Evolutionary conservation across 2,113 vertebrate genomes (phyloP), one percentile per base, ranked within the genome.

Genomic region (Prunella fulvescens): DNA sequence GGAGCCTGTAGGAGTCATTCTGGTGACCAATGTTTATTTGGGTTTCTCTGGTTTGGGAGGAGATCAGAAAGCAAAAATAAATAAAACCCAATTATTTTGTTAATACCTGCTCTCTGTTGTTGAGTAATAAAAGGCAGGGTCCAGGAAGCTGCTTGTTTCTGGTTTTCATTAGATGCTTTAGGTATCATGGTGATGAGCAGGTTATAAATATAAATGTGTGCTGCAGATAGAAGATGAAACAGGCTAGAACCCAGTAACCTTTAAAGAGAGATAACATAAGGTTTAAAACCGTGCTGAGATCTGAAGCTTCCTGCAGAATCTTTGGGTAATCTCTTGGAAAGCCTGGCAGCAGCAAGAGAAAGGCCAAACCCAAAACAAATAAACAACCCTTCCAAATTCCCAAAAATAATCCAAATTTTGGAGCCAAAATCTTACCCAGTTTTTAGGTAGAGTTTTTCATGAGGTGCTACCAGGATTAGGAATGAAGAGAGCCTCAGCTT

Each of bases 121-220:
- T 70, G 67, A 86, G 40, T 81, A 78, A 70, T 58, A 61, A 74
- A 92, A 94, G 24, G 19, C 73, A 84, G 60, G 60, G 45, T 62
- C 42, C 56, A 62, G 81, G 87, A 94, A 87, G 31, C 65, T 91
- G 56, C 65, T 62, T 81, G 86, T 64, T 94, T 93, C 90, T 94
- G 84, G 0, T 84, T 93, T 92, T 81, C 71, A 40, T 95, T 87
- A 89, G 51, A 28, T 66, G 35, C 50, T 84, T 72, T 89, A 95
- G 70, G 44, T 64, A 71, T 44, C 35, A 14, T 81, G 70, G 70
- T 70, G 65, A 56, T 71, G 56, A 85, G 44, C 53, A 79, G 31
- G 53, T 89, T 71, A 56, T 87, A 85, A 89, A 91, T 90, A 61
- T 19, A 70, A 62, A 91, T 71, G 20, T 61, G 25, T 90, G 64